Conservation (phyloP, 2,888 invertebrate genomes). For the Phania funesta region DNA sequence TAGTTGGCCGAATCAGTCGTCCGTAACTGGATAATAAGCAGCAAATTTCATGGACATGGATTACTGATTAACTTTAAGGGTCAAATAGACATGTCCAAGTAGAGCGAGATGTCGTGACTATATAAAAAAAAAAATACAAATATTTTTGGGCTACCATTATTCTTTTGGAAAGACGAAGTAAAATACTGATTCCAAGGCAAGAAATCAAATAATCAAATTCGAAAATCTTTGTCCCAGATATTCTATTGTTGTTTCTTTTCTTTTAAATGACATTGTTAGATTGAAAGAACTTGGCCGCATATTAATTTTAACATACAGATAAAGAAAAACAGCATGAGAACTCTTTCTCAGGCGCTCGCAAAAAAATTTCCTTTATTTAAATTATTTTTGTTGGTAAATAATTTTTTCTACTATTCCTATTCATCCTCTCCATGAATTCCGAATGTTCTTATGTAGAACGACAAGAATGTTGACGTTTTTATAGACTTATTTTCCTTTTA, state of each 20-base stretch:
- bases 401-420: neutral
- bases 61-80: no score
- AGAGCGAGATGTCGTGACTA: no score
- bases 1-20: no score
- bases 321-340: constrained; percentile 32
- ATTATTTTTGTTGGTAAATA: neutral
- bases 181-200: constrained; percentile 11
- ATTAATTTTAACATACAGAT: neutral
- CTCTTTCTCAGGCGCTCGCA: constrained; percentile 31
- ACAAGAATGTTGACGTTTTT: constrained; percentile 42
- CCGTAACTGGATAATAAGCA: no score
- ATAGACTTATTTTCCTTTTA: neutral
- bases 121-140: no score
- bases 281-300: constrained; percentile 17
- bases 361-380: no score
- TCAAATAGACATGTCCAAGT: no score
- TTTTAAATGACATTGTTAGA: constrained; percentile 20
- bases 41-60: no score
- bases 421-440: neutral
- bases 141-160: neutral
- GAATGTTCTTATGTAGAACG: constrained; percentile 32
- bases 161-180: neutral
- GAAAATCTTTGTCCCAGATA: constrained; percentile 35
- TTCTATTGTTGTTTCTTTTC: constrained; percentile 26
- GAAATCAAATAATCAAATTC: neutral